Base-by-base conservation (phyloP, 1,140 invertebrate species). In the Drosophila baimaii region DNA sequence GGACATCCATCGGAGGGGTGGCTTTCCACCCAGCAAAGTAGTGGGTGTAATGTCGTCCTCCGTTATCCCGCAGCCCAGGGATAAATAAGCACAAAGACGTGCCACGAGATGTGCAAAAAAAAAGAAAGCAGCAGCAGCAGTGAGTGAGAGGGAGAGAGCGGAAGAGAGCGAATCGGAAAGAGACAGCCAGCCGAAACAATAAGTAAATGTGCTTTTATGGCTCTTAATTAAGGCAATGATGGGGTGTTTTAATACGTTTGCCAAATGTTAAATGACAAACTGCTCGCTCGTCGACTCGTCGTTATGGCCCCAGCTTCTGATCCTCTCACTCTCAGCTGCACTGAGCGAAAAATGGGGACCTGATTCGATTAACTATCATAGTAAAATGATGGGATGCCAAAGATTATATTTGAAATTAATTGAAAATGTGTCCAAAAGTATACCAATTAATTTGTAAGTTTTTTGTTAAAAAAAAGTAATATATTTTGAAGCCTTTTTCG, bases 221-320 rank as follows among this genome's bases (percentile, higher is more conserved):
- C 88, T 91, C 90, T 91, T 91, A 91, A 91, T 91, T 91, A 91
- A 91, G 90, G 90, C 90, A 91, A 90, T 91, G 90, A 91, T 91
- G 90, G 90, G 90, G 86, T 91, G 90, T 91, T 91, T 91, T 90
- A 91, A 91, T 91, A 91, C 90, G 90, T 91, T 91, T 91, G 81
- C 86, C 81, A 90, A 91, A 91, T 91, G 90, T 90, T 91, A 83
- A 91, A 89, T 86, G 90, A 91, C 83, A 79, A 85, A 89, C 64
- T 81, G 85, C 54, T 71, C 63, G 68, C 65, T 57, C 37, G 25
- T 23, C 49, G 64, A 37, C 43, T 70, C 44, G 71, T 47, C 47
- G 59, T 74, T 64, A 74, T 70, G 64, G 63, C 62, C 33, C 61
- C 37, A 19, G 65, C 65, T 69, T 33, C 65, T 8, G 65, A 54